A percentile compares a stretch with the other conserved stretches of the same genome.
phyloP scores from a whole-genome alignment of 2,113 vertebrate species.

The Helogale parvula region DNA sequence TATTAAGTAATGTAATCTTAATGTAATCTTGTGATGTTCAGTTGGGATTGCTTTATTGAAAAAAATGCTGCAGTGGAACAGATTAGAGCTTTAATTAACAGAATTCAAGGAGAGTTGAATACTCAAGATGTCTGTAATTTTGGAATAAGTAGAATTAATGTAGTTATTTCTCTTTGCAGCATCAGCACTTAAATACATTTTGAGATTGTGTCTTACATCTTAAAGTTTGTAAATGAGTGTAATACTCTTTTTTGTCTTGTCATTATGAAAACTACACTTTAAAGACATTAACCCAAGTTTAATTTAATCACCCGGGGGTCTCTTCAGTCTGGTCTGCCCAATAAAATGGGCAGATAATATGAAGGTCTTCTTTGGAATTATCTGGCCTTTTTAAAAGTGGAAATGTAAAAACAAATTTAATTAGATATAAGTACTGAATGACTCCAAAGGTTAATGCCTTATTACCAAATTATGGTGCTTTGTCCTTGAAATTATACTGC shows the following conservation, averaged over 20 bases:
- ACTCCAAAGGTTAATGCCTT: constrained; percentile 71
- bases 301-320: constrained; percentile 78
- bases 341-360: constrained; percentile 75
- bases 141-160: constrained; percentile 33
- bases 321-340: constrained; percentile 71
- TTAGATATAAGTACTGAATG: constrained; percentile 63
- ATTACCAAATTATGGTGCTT: constrained; percentile 60
- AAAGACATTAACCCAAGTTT: constrained; percentile 76
- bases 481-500: constrained; percentile 23
- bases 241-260: constrained; percentile 66
- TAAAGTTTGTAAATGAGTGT: constrained; percentile 53
- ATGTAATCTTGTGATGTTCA: neutral
- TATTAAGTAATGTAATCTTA: neutral
- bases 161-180: constrained; percentile 35
- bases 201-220: constrained; percentile 64
- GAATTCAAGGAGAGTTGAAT: constrained; percentile 24
- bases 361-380: constrained; percentile 61
- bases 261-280: constrained; percentile 67
- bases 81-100: constrained; percentile 41
- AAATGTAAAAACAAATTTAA: constrained; percentile 78
- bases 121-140: constrained; percentile 42
- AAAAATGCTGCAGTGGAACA: constrained; percentile 16
- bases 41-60: constrained; percentile 32
- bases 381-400: constrained; percentile 73
- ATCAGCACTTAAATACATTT: constrained; percentile 63